Conservation (phyloP, 2,888 invertebrate genomes). For the Leuctra nigra region DNA sequence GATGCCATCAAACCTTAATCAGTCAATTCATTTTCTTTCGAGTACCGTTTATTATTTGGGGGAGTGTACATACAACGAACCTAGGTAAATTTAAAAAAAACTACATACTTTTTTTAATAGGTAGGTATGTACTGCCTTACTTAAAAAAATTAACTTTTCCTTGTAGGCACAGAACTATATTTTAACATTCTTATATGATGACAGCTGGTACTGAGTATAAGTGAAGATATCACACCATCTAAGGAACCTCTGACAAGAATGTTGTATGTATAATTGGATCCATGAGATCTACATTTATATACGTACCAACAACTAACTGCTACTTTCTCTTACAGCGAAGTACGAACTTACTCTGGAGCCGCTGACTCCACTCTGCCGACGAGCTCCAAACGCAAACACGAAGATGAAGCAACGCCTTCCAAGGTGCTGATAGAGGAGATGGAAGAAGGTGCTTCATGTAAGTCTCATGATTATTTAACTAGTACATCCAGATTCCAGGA, state of each 20-base stretch:
- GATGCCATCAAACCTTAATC: no score
- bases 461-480: not conserved
- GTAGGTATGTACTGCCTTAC: no score
- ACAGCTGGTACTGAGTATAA: not conserved
- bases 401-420: conserved; percentile 43
- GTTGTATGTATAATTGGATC: no score
- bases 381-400: conserved; percentile 40
- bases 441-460: conserved; percentile 30
- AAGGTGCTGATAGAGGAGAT: conserved; percentile 40
- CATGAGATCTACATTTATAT: no score
- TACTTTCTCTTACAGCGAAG: conserved; percentile 54
- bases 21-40: no score
- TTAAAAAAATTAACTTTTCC: no score
- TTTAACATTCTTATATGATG: no score
- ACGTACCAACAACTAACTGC: not conserved
- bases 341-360: conserved; percentile 68
- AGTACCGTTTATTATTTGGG: no score
- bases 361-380: conserved; percentile 75
- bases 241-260: conserved; percentile 5
- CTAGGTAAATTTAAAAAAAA: no score
- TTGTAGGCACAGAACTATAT: no score
- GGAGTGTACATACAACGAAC: no score
- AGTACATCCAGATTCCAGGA: not conserved
- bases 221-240: not conserved
- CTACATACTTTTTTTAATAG: no score